These are phyloP conservation scores for Malacosoma neustria DNA, from an alignment of 2,888 invertebrate species.

Conservation along the genomic window DNA sequence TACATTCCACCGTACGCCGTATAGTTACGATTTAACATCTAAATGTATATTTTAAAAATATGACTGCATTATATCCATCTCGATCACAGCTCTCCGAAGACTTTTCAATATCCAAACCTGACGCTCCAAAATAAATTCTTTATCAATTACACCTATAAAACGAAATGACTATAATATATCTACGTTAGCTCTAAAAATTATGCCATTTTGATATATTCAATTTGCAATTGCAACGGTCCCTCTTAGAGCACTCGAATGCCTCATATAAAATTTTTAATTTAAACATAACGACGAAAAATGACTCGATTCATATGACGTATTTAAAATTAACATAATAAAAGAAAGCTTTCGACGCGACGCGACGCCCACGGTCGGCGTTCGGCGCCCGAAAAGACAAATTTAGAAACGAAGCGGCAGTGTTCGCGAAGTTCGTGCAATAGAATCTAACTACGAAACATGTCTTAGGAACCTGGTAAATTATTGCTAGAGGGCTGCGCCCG, in stretches of 20 bases:
- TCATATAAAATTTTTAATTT: slow-evolving; percentile 59
- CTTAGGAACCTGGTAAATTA: slow-evolving; percentile 75
- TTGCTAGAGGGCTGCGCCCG: slow-evolving; percentile 67
- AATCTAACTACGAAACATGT: slow-evolving; percentile 72
- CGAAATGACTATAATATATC: slow-evolving; percentile 72
- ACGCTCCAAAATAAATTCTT: slow-evolving; percentile 73
- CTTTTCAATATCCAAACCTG: slow-evolving; percentile 68
- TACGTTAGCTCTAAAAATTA: slow-evolving; percentile 72
- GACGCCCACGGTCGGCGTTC: slow-evolving; percentile 48
- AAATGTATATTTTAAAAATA: slow-evolving; percentile 71
- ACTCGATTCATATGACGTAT: slow-evolving; percentile 30
- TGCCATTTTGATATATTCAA: slow-evolving; percentile 73
- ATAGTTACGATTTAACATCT: slow-evolving; percentile 69
- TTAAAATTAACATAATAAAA: slow-evolving; percentile 29
- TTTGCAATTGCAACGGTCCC: slow-evolving; percentile 75
- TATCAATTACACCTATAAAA: slow-evolving; percentile 72
- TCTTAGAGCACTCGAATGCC: slow-evolving; percentile 70
- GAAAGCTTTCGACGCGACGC: slow-evolving; percentile 37
- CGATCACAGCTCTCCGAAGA: slow-evolving; percentile 73
- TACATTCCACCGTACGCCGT: slow-evolving; percentile 42
- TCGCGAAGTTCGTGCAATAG: slow-evolving; percentile 71
- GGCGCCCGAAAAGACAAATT: slow-evolving; percentile 45
- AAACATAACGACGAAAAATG: slow-evolving; percentile 56
- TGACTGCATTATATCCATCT: slow-evolving; percentile 73
- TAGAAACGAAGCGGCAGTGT: slow-evolving; percentile 70